These are phyloP conservation scores for Mustela erminea DNA, from an alignment of 2,797 vertebrate species.

Conservation along the genomic window DNA sequence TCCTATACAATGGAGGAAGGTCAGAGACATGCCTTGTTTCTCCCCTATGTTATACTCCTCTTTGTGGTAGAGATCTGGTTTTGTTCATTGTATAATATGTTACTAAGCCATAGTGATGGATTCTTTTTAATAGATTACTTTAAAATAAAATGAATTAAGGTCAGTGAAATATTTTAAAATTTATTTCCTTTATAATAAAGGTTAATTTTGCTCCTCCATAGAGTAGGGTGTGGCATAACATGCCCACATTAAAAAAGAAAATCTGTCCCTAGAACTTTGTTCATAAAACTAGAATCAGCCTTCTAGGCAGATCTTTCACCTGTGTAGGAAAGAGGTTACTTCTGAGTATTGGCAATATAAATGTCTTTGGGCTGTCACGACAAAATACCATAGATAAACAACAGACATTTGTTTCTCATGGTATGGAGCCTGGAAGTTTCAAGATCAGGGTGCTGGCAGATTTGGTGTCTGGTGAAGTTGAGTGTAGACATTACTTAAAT, in stretches of 20 bases:
- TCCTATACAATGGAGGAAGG: constrained; percentile 8
- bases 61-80: not conserved
- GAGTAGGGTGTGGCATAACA: not conserved
- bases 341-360: not conserved
- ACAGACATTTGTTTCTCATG: not conserved
- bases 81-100: not conserved
- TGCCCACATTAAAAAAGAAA: not conserved
- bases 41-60: not conserved
- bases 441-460: not conserved
- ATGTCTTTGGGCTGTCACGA: not conserved
- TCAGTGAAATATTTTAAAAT: constrained; percentile 40
- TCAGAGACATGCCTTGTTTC: not conserved
- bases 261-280: not conserved
- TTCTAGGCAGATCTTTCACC: not conserved
- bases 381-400: not conserved
- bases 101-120: not conserved
- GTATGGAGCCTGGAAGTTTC: not conserved
- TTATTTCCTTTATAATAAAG: not conserved
- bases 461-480: not conserved
- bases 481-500: not conserved
- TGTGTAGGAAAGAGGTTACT: not conserved
- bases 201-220: constrained; percentile 22
- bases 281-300: not conserved
- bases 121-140: constrained; percentile 13
- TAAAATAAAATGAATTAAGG: constrained; percentile 23